These are phyloP conservation scores for Myrmecobius fasciatus DNA, from an alignment of 2,113 vertebrate species.

Conservation along the genomic window DNA sequence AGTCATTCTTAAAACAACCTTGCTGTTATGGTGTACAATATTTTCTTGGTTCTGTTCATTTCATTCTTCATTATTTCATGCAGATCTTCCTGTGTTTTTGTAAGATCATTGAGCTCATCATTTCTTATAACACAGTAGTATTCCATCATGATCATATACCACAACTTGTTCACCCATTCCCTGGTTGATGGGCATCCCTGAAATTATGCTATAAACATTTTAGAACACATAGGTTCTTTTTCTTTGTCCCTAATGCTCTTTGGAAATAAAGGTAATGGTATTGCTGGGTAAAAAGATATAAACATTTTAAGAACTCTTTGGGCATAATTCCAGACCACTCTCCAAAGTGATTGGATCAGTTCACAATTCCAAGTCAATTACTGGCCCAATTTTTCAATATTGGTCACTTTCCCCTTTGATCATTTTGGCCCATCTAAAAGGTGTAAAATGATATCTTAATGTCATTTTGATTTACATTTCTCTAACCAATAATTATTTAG, in stretches of 20 bases:
- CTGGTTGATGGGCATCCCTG: too few species aligned
- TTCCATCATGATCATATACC: too few species aligned
- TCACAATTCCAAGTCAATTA: too few species aligned
- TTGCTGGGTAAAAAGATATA: not conserved
- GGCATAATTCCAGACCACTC: not conserved
- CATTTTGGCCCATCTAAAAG: too few species aligned
- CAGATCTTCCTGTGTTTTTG: not conserved
- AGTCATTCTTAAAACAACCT: not conserved
- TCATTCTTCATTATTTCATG: not conserved
- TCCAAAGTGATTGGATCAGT: too few species aligned
- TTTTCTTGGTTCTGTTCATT: not conserved
- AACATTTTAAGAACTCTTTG: too few species aligned
- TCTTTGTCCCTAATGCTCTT: not conserved
- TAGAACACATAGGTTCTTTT: not conserved
- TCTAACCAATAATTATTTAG: too few species aligned
- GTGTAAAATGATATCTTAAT: too few species aligned
- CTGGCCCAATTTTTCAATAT: too few species aligned
- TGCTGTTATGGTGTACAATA: not conserved
- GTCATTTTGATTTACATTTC: too few species aligned
- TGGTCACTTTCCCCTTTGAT: too few species aligned
- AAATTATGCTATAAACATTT: not conserved
- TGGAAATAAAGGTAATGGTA: not conserved
- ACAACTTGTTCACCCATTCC: too few species aligned
- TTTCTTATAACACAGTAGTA: not conserved
- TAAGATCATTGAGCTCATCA: not conserved